Evolutionary conservation across 1,140 invertebrate species (phyloP), one percentile per base, ranked within the genome.

Genomic region (Phenacoccus solenopsis): DNA sequence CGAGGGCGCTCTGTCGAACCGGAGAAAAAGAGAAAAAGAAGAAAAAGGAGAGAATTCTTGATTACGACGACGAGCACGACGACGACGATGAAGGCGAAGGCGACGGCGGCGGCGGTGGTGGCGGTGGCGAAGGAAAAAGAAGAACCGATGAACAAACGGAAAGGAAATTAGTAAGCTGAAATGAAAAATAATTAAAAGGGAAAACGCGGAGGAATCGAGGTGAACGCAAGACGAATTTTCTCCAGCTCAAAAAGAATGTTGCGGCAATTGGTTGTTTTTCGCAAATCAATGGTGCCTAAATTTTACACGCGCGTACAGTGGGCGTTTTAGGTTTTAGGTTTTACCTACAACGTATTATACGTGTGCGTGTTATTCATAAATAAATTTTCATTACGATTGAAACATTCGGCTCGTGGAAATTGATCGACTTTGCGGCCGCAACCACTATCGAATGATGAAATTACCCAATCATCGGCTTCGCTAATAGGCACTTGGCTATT

Each of bases 81-180:
- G 56, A 59, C 56, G 56, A 59, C 30, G 56, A 22, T 9, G 7
- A 22, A 5, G 4, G 21, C 25, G 59, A 64, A 20, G 59, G 25
- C 59, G 59, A 64, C 7, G 5, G 21, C 21, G 56, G 20, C 7
- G 56, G 20, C 56, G 56, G 20, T 13, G 56, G n/a, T 9, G 7
- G n/a, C 56, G 4, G 21, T n/a, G 20, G 21, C 21, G 56, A 20
- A 16, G 59, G 10, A 64, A 64, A 24, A 24, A 27, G 25, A 27
- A 64, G 59, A 64, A 64, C 59, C 59, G 59, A 64, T 24, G 59
- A 64, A 64, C 59, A 64, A 64, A 64, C 25, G 59, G 59, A 64
- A 64, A 64, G 59, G 59, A 64, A 64, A 64, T 64, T 64, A 64
- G 59, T 64, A 64, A 64, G 59, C 59, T 64, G 59, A 64, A 64